phyloP scores from a whole-genome alignment of 2,113 vertebrate genomes.

The Mus musculus region GRCm39 chr6:40117501-40118000 shows the following conservation, averaged over 20 bases:
- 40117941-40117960: neutral
- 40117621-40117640: neutral
- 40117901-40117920: neutral
- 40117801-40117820: rapidly evolving
- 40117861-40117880: neutral
- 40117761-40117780: neutral
- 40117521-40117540: neutral
- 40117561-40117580: neutral
- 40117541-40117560: neutral
- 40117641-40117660: neutral
- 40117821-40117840: rapidly evolving
- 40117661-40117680: neutral
- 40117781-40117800: neutral
- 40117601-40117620: neutral
- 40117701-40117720: rapidly evolving
- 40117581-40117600: neutral
- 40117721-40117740: neutral
- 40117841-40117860: neutral
- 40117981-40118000: neutral
- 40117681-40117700: neutral
- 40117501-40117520: neutral
- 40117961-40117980: neutral
- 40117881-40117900: neutral
- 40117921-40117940: neutral
- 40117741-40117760: neutral